Base-by-base conservation (phyloP, 2,888 invertebrate genomes). In the Plebejus anna region DNA sequence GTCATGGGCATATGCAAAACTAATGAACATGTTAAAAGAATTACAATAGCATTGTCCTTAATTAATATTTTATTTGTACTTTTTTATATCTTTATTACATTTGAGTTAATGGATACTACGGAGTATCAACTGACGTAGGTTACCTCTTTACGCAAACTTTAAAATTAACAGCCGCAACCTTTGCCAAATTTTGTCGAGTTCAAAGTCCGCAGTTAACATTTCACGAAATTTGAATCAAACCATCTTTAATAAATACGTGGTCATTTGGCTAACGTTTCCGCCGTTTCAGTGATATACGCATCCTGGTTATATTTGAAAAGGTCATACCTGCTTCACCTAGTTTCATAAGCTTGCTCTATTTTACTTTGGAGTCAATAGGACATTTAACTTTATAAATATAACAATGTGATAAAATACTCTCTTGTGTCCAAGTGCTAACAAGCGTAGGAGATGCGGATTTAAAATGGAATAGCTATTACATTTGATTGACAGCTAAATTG, bases 1-100 rank as follows among this genome's bases (percentile, higher is more conserved):
- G 61, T 79, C 80, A 79, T 77, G 79, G 76, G 59, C 70, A 75
- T 79, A 78, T 76, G 75, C 76, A 78, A 76, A 77, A 76, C 77
- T 79, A 78, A 80, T 77, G 71, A 78, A 78, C 75, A 77, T 76
- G 78, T 75, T 75, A 71, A 77, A 76, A 78, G 78, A 76, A 76
- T 75, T 75, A 66, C 66, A 77, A 76, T 76, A 76, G 73, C 76
- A 76, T 72, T 77, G 42, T 75, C 61, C 51, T 75, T 75, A 61
- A 70, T 77, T 59, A 71, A 36, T 55, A 71, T 22, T 55, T 76
- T 71, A 71, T 71, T 76, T 71, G 38, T 71, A 71, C 57, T n/a
- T 22, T 70, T 47, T 22, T 59, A 59, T 59, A 59, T 22, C 22
- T 22, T 59, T n/a, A 59, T 22, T 59, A 22, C 59, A 7, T 59